Base-by-base conservation (phyloP, 2,888 invertebrate species). In the Thelaira solivaga region DNA sequence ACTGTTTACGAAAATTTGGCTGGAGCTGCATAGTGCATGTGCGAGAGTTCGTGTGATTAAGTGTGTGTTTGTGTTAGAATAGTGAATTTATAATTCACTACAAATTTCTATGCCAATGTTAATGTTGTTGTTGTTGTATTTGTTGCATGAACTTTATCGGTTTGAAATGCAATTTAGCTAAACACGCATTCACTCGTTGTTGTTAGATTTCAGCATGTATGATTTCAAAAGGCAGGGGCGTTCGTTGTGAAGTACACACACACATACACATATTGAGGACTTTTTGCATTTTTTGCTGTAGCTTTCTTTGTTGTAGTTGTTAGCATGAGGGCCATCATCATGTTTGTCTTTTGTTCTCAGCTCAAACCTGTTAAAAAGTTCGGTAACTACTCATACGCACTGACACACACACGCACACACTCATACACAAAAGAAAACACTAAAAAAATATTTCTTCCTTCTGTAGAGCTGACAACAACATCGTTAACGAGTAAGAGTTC, bases 71-170 rank as follows among this genome's bases (percentile, higher is more conserved):
- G 31, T 24, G 26, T 11, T 4, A 16, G 20, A 31, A 51, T 36
- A 39, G 20, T 34, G 39, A 73, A 73, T 74, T 68, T 68, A 36
- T 57, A 47, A 68, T 47, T 68, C 47, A 29, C 45, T 39, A 45
- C 61, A 20, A 61, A 61, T 74, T 74, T 67, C 74, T 74, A 74
- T 67, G 74, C 67, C 61, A 75, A 75, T 75, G 74, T 55, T 68
- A 53, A 51, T 51, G 55, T 6, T 64, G 22, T 20, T 36, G 20
- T 26, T 61, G 43, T 36, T 62, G 20, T 34, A 18, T 45, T 55
- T 39, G 20, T 57, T 72, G 55, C n/a, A 34, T 64, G 57, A 76
- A 76, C 64, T 76, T 71, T 31, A 65, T 59, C 64, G 57, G 43
- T 65, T 47, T 43, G 36, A 67, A 76, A 67, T 71, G 65, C 71